Evolutionary conservation across 2,888 invertebrate genomes (phyloP), one percentile per base, ranked within the genome.

Genomic region (Caenorhabditis sp.): DNA sequence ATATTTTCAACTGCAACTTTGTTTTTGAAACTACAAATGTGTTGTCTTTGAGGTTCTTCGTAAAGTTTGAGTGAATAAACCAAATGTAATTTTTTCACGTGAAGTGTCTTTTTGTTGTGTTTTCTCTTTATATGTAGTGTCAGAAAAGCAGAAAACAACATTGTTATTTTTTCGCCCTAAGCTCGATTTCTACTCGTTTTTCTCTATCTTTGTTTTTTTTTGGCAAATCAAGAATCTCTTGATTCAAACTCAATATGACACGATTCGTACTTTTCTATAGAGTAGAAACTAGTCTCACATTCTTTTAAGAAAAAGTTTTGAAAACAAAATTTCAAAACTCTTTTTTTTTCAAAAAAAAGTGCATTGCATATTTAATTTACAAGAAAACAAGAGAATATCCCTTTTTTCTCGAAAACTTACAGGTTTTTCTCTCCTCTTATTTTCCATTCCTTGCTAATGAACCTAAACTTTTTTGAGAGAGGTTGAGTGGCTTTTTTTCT

Each of bases 171-270:
- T 43, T 43, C 43, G 43, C 43, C 43, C 43, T 43, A 43, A 43
- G 43, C 43, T 43, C 43, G 43, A 43, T 43, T 43, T 57, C 58
- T 23, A 6, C 6, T 5, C 24, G 24, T 24, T 36, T 57, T 26
- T 57, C 23, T n/a, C 55, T 10, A 26, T 26, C 14, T 55, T 19
- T n/a, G 4, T 55, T 55, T n/a, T 55, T 26, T 57, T 17, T 43
- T 43, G 43, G 5, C 36, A 36, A 36, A 12, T 12, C 5, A 36
- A 10, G 17, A 43, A 43, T 43, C 3, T 43, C 17, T 17, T 31
- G 27, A 57, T 31, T 57, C 36, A 31, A 57, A 36, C 36, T 57
- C 58, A n/a, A 57, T 36, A n/a, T 57, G 58, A 27, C 58, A 57
- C 21, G 27, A 57, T 57, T 31, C 23, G 27, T 10, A 19, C 27